phyloP scores from a whole-genome alignment of 2,797 vertebrate species.

The Paedocypris micromegethes region DNA sequence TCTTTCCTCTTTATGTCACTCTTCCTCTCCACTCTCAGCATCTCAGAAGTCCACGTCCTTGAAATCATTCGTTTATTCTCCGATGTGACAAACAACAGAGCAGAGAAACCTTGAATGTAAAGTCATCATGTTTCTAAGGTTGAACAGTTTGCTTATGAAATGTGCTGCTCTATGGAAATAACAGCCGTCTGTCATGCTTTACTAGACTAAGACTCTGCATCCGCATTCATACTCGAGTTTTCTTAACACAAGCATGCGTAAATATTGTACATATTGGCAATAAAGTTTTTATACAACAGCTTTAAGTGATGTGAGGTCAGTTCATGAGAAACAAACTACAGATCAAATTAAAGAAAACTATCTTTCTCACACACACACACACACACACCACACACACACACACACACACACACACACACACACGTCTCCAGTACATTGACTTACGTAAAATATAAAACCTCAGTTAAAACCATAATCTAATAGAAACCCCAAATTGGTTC shows the following conservation, averaged over 20 bases:
- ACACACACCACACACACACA: too few species aligned
- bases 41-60: conserved; percentile 73
- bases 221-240: background rate
- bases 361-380: too few species aligned
- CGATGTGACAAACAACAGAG: conserved; percentile 67
- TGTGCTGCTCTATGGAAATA: background rate
- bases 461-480: too few species aligned
- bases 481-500: too few species aligned
- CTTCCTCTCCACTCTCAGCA: conserved; percentile 72
- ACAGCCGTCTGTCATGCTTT: background rate
- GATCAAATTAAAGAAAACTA: too few species aligned
- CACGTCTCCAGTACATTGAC: too few species aligned
- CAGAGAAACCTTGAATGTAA: conserved; percentile 45
- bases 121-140: conserved; percentile 53
- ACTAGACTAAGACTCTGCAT: background rate
- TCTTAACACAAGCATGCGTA: background rate
- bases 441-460: too few species aligned
- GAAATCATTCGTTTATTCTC: conserved; percentile 69
- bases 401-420: too few species aligned
- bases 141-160: conserved; percentile 51
- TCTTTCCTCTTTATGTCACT: conserved; percentile 77
- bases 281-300: too few species aligned
- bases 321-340: too few species aligned
- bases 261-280: background rate
- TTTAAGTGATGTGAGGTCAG: too few species aligned